These are phyloP conservation scores for Nestor notabilis DNA, from an alignment of 2,113 vertebrate genomes.

Conservation along the genomic window DNA sequence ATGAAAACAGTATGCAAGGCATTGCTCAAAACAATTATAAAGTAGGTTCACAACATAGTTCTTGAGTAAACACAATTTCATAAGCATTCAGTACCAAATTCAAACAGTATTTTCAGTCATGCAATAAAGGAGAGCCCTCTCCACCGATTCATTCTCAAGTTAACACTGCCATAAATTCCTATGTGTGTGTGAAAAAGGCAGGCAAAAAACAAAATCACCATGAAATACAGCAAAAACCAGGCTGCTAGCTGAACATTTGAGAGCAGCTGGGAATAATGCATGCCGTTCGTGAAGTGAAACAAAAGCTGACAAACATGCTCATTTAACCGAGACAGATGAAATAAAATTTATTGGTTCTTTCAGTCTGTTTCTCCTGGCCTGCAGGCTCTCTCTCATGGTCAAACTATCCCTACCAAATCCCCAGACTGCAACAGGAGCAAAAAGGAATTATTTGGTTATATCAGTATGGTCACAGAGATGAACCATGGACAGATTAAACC, in stretches of 20 bases:
- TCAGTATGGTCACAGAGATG: background rate
- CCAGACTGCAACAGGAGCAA: background rate
- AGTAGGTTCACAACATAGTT: background rate
- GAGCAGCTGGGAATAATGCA: background rate
- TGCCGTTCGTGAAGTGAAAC: accelerated
- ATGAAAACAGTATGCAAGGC: background rate
- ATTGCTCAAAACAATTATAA: background rate
- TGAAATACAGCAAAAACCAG: background rate
- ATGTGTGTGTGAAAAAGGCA: background rate
- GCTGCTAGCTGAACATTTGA: background rate
- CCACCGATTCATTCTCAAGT: background rate
- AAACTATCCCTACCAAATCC: background rate
- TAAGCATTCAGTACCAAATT: background rate
- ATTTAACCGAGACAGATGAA: background rate
- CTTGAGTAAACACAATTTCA: background rate
- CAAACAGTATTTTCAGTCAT: background rate
- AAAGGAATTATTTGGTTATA: background rate
- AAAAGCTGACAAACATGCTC: background rate
- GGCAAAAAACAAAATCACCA: background rate
- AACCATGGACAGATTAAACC: accelerated
- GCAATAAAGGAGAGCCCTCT: background rate
- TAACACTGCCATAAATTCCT: background rate
- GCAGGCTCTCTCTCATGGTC: background rate
- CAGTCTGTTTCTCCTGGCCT: background rate
- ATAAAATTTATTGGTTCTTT: background rate